These are phyloP conservation scores for Potamarius usumacintae DNA, from an alignment of 2,113 vertebrate genomes.

Conservation along the genomic window DNA sequence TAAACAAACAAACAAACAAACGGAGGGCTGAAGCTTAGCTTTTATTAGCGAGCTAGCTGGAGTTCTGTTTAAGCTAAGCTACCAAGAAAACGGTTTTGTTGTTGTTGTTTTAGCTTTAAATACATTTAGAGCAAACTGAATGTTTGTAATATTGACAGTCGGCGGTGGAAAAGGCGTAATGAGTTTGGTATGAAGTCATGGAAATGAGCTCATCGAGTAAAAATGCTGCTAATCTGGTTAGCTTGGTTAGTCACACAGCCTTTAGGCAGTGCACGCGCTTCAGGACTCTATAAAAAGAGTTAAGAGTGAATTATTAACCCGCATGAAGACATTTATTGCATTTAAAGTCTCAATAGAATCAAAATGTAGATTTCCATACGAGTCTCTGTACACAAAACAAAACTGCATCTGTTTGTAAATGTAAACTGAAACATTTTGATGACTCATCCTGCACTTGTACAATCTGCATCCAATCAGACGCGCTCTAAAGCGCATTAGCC, in stretches of 20 bases:
- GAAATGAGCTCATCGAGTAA: neutral
- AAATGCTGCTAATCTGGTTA: neutral
- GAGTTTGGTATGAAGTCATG: neutral
- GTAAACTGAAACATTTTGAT: neutral
- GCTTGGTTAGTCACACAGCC: neutral
- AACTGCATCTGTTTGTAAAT: too few relatives aligned
- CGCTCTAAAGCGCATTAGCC: rapidly evolving
- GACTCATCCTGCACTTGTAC: neutral
- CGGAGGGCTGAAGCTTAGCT: neutral
- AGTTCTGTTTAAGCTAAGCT: neutral
- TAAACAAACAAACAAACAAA: neutral
- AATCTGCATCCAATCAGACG: neutral
- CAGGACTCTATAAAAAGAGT: neutral
- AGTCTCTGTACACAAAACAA: neutral
- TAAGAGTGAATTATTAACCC: neutral
- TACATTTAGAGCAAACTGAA: neutral
- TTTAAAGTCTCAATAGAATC: neutral
- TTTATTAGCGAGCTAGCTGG: neutral
- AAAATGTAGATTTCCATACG: neutral
- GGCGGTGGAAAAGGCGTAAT: neutral
- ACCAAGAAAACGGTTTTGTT: neutral
- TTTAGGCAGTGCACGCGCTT: neutral
- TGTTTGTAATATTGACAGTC: too few relatives aligned
- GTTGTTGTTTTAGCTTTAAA: too few relatives aligned
- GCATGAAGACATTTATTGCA: neutral